Evolutionary conservation across 2,888 invertebrate genomes (phyloP), one percentile per base, ranked within the genome.

Genomic region (Strigamia crassipes): DNA sequence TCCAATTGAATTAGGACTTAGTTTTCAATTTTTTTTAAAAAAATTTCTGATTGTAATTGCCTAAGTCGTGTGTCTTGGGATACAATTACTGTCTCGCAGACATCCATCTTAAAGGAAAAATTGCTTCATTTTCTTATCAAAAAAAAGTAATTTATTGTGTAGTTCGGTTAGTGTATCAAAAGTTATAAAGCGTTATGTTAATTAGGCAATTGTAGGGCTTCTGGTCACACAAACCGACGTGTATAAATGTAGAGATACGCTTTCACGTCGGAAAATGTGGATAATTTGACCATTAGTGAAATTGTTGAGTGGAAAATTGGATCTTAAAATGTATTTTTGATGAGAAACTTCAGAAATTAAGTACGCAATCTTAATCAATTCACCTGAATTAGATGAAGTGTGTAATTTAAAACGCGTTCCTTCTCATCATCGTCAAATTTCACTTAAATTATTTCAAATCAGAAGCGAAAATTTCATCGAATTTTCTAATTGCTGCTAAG

Each of bases 301-400:
- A 56, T 56, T 56, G 18, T n/a, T 56, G 46, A 46, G 56, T 56
- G 56, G 56, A 18, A 56, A 56, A 56, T 4, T 18, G 56, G n/a
- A 56, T n/a, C 18, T 31, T 31, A 1, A 31, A 73, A 73, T 73
- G 73, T 73, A 73, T 73, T 73, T 73, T 73, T 73, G 73, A 73
- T 73, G 23, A 73, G 23, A 27, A 73, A 73, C 23, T 73, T 31
- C 12, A 23, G 31, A 31, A 73, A 73, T 27, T 73, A 73, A 73
- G 31, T 10, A 15, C 3, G 31, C 23, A 73, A 27, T 73, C n/a
- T 27, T 27, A 73, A 73, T 73, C 73, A 73, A 73, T 31, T 27
- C 13, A 23, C 13, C 38, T 27, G n/a, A 73, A 66, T 23, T 23
- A 66, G 27, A 27, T 66, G 23, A 31, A 31, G 21, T 27, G 27